phyloP scores from a whole-genome alignment of 2,113 vertebrate species.

The Bettongia penicillata region DNA sequence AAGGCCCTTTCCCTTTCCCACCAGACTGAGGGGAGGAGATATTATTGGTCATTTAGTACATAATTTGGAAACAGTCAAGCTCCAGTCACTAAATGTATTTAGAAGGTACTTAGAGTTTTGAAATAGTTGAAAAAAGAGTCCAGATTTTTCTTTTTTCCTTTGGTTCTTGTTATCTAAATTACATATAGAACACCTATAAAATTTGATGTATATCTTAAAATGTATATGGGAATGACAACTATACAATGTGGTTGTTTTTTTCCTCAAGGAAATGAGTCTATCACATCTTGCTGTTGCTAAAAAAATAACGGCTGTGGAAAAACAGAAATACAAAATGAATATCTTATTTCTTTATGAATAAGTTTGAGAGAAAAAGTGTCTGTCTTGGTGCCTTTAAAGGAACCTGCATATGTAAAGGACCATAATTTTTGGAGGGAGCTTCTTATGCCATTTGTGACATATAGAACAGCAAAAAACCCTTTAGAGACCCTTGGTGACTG shows the following conservation, averaged over 20 bases:
- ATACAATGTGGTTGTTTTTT: neutral
- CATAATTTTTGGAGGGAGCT: neutral
- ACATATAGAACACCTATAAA: neutral
- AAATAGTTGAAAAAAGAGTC: neutral
- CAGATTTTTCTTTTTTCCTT: neutral
- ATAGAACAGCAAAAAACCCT: neutral
- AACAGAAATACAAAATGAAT: neutral
- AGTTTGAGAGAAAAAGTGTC: neutral
- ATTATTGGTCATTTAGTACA: neutral
- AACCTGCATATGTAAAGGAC: neutral
- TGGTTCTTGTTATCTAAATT: neutral
- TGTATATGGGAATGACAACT: neutral
- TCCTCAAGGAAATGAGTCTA: neutral
- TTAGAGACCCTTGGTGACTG: neutral
- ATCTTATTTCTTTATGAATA: neutral
- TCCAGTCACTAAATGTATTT: neutral
- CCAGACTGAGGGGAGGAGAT: neutral
- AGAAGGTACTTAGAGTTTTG: neutral
- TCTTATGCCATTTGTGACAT: neutral
- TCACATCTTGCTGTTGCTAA: neutral
- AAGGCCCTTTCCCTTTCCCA: neutral
- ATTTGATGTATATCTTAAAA: neutral
- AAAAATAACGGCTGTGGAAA: neutral
- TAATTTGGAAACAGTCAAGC: neutral
- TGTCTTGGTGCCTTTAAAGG: neutral